These are phyloP conservation scores for human DNA, from an alignment of 2,113 vertebrate genomes.

Conservation along the genomic window DNA sequence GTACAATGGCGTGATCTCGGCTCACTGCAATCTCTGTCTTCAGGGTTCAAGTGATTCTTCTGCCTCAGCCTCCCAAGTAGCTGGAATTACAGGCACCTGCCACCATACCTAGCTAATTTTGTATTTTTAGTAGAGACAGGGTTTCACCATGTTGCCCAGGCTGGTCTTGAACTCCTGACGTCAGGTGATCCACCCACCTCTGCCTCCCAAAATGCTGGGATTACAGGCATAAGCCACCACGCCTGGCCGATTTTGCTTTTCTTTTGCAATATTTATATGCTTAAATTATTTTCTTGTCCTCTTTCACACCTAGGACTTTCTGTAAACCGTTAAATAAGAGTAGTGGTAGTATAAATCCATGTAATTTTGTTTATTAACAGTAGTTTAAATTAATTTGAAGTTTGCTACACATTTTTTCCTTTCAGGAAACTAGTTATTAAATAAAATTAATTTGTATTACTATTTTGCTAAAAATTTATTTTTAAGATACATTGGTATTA, in stretches of 20 bases:
- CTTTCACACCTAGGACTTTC: neutral
- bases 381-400: neutral
- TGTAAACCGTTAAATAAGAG: neutral
- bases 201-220: too few relatives aligned
- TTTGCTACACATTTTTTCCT: neutral
- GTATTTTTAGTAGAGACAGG: too few relatives aligned
- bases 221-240: too few relatives aligned
- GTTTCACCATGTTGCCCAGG: too few relatives aligned
- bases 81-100: too few relatives aligned
- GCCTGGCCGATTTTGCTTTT: neutral
- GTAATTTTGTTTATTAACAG: neutral
- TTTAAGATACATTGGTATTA: neutral
- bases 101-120: too few relatives aligned
- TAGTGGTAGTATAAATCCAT: neutral
- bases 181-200: too few relatives aligned
- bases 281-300: neutral
- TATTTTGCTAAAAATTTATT: neutral
- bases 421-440: neutral
- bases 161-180: too few relatives aligned
- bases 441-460: neutral
- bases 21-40: too few relatives aligned
- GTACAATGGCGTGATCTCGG: too few relatives aligned
- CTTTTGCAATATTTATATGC: neutral
- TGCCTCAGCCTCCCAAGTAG: too few relatives aligned
- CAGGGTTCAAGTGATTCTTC: too few relatives aligned